phyloP scores from a whole-genome alignment of 2,797 vertebrate genomes.

The Babyrousa celebensis region DNA sequence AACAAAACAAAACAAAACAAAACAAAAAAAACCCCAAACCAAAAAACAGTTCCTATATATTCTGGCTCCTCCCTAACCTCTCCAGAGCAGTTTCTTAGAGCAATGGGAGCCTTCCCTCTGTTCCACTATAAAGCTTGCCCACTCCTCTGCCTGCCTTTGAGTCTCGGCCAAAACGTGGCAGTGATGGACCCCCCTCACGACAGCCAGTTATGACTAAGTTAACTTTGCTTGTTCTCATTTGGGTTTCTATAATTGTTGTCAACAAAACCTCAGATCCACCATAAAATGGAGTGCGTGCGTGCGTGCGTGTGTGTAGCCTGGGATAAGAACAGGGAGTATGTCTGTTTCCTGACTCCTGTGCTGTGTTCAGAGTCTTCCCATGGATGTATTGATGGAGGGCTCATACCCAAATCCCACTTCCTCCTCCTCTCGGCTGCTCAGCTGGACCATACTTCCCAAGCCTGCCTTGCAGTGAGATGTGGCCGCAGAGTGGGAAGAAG shows the following conservation, averaged over 20 bases:
- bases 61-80: background rate
- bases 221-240: background rate
- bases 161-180: background rate
- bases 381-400: background rate
- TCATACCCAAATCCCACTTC: accelerated
- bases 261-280: background rate
- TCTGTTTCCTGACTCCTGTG: background rate
- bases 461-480: background rate
- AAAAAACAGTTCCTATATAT: background rate
- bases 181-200: background rate
- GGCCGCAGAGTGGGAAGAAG: background rate
- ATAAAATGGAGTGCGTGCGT: accelerated
- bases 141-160: background rate
- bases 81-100: background rate
- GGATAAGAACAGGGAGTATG: background rate
- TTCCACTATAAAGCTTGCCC: background rate
- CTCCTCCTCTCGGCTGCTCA: accelerated
- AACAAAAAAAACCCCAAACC: background rate
- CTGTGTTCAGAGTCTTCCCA: background rate
- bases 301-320: background rate
- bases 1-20: background rate
- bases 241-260: background rate
- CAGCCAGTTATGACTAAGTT: background rate
- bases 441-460: background rate
- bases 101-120: background rate